These are phyloP conservation scores for Neria commutata DNA, from an alignment of 2,888 invertebrate species.

Conservation along the genomic window DNA sequence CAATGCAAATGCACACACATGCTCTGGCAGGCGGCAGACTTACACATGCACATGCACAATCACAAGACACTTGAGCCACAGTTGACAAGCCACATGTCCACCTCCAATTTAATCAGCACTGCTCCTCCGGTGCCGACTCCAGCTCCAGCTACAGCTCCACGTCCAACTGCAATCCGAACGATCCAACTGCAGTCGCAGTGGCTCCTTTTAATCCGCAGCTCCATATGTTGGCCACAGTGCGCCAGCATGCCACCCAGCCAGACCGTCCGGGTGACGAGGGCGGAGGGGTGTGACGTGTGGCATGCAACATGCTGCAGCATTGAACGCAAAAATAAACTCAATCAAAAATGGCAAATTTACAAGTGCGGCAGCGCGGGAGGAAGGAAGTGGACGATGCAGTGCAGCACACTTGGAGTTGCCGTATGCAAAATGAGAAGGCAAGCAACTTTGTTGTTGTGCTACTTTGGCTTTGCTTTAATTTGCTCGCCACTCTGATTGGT, in stretches of 20 bases:
- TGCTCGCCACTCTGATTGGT: conserved; percentile 5
- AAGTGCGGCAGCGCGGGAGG: too few relatives aligned
- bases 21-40: not conserved
- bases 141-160: too few relatives aligned
- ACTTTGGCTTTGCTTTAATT: conserved; percentile 15
- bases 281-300: too few relatives aligned
- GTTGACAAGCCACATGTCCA: conserved; percentile 14
- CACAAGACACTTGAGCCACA: not conserved
- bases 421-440: too few relatives aligned
- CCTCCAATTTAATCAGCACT: conserved; percentile 14
- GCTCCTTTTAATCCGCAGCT: too few relatives aligned
- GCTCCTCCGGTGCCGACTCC: not conserved
- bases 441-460: not conserved
- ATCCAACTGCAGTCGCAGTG: too few relatives aligned
- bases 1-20: not conserved
- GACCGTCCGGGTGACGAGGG: not conserved
- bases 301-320: not conserved
- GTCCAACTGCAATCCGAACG: too few relatives aligned
- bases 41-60: not conserved
- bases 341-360: too few relatives aligned
- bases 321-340: not conserved
- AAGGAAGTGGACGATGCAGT: too few relatives aligned
- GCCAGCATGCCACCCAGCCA: not conserved
- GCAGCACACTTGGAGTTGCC: too few relatives aligned
- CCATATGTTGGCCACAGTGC: conserved; percentile 1